Base-by-base conservation (phyloP, 2,797 vertebrate genomes). In the Rhabdophis nuchalis region DNA sequence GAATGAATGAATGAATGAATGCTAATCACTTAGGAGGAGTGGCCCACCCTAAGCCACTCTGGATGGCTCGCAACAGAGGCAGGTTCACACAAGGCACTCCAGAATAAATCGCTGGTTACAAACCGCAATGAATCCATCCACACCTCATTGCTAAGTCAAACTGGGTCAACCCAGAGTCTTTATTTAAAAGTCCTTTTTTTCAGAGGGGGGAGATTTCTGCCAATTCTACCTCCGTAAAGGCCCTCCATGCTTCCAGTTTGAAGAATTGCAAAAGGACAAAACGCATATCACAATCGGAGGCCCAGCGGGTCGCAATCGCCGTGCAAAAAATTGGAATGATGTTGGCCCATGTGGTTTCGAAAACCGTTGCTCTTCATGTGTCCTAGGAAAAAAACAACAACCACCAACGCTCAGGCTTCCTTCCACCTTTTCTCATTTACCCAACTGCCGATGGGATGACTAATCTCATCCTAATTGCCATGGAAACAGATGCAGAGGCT, bases 401-500 rank as follows among this genome's bases (percentile, higher is more conserved):
- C 52, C 5, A 52, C 50, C 5, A 54, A 12, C 25, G 68, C 91
- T 93, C 93, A 90, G 87, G 16, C 36, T 29, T 3, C 86, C 90
- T 86, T 94, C 77, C 91, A 91, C 93, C 54, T 56, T 86, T 87
- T 94, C 94, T 95, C 95, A 93, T 95, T 97, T 96, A 96, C 94
- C 92, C 93, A 94, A 94, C 94, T 93, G 86, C 94, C 94, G 96
- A 95, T 93, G 94, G 95, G 64, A 96, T 96, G 96, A 94, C 96
- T 97, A 97, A 97, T 97, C 97, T 97, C 96, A 93, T 98, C 95
- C 92, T 96, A 97, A 98, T 98, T 97, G 93, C 98, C 98, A 98
- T 99, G 98, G 98, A 98, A 99, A 99, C 98, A 97, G 97, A 72
- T 96, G 97, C 96, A 98, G 97, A 98, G 98, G 98, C 98, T 98